phyloP scores from a whole-genome alignment of 2,888 invertebrate genomes.

The Cordilura impudica region DNA sequence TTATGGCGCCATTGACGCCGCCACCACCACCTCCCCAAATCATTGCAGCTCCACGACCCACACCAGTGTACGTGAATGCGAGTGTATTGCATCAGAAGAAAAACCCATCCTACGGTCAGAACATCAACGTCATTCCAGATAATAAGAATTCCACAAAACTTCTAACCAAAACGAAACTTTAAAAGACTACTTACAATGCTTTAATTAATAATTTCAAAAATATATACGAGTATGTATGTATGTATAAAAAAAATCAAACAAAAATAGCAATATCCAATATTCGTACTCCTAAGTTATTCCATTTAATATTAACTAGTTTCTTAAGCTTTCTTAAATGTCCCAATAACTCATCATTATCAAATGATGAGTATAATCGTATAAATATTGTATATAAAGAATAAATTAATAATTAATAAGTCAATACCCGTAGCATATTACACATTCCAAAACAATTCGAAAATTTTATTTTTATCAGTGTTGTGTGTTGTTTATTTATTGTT shows the following conservation, averaged over 20 bases:
- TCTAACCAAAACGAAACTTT: slow-evolving; percentile 70
- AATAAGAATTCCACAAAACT: slow-evolving; percentile 67
- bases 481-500: no score
- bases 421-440: no score
- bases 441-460: no score
- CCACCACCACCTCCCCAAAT: slow-evolving; percentile 14
- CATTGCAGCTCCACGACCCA: slow-evolving; percentile 38
- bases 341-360: no score
- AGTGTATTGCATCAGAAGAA: slow-evolving; percentile 70
- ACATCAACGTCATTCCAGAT: slow-evolving; percentile 72
- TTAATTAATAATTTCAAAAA: slow-evolving; percentile 64
- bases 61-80: slow-evolving; percentile 70
- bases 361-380: no score
- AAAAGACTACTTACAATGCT: slow-evolving; percentile 74
- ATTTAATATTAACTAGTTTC: neutral
- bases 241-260: neutral
- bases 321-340: no score
- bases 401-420: no score
- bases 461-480: no score
- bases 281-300: neutral
- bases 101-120: slow-evolving; percentile 71
- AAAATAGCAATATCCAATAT: no score
- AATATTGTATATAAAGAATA: no score
- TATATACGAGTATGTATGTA: neutral
- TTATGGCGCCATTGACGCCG: slow-evolving; percentile 34